Conservation (phyloP, 2,888 invertebrate genomes). For the Spicauda simplicius region DNA sequence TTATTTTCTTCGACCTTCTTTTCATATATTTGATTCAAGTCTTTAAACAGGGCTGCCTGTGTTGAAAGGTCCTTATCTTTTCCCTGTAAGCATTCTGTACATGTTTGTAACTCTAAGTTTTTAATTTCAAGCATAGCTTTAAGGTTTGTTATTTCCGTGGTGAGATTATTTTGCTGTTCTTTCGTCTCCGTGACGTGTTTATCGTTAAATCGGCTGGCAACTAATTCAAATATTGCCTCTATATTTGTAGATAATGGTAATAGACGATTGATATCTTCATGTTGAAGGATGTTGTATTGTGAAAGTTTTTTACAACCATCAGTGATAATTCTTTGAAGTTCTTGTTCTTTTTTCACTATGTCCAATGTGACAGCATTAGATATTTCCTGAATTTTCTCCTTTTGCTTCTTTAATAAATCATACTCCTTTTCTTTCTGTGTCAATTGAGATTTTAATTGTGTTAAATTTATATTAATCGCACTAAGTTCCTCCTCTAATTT, state of each 20-base stretch:
- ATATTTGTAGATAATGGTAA: conserved; percentile 53
- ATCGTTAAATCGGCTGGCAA: conserved; percentile 49
- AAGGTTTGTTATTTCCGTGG: conserved; percentile 51
- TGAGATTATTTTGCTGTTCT: conserved; percentile 49
- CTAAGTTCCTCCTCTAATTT: conserved; percentile 54
- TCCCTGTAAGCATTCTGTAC: conserved; percentile 48
- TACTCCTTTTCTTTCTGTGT: conserved; percentile 64
- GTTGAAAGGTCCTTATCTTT: conserved; percentile 52
- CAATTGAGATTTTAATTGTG: conserved; percentile 57
- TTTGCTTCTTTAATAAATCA: conserved; percentile 59
- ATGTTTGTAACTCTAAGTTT: conserved; percentile 50
- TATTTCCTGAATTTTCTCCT: conserved; percentile 67
- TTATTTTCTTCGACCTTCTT: conserved; percentile 58
- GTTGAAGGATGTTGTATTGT: conserved; percentile 52
- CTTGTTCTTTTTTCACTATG: conserved; percentile 63
- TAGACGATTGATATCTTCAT: conserved; percentile 51
- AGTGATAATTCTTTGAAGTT: conserved; percentile 54
- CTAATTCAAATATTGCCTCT: conserved; percentile 53
- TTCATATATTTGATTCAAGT: conserved; percentile 55
- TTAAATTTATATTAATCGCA: conserved; percentile 56
- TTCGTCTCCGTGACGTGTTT: conserved; percentile 40
- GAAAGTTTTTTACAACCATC: conserved; percentile 56
- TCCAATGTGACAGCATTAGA: conserved; percentile 69
- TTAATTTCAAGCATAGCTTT: conserved; percentile 54
- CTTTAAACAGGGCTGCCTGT: conserved; percentile 50